These are phyloP conservation scores for Clarias pachynema DNA, from an alignment of 2,797 vertebrate genomes.

Conservation along the genomic window DNA sequence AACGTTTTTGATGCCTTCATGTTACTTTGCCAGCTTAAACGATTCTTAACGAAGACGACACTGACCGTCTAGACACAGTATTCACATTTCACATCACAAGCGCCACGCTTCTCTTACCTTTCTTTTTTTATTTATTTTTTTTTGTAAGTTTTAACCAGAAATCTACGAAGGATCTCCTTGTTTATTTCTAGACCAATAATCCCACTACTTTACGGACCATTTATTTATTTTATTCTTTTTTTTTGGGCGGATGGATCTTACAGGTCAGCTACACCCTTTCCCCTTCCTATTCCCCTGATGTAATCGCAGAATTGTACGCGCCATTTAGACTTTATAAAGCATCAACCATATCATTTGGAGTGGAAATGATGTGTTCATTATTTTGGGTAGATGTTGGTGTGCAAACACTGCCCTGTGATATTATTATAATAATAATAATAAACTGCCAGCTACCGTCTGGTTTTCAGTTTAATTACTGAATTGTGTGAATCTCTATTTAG, in stretches of 20 bases:
- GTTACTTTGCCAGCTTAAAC: constrained; percentile 14
- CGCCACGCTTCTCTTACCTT: constrained; percentile 5
- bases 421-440: background rate
- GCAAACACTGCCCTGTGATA: constrained; percentile 32
- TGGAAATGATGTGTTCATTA: constrained; percentile 22
- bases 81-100: constrained; percentile 31
- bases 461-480: constrained; percentile 37
- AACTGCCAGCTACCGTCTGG: constrained; percentile 23
- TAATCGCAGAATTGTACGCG: constrained; percentile 4
- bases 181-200: constrained; percentile 35
- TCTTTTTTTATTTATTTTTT: constrained; percentile 16
- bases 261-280: background rate
- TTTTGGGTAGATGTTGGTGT: constrained; percentile 20
- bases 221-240: constrained; percentile 28
- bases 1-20: constrained; percentile 29
- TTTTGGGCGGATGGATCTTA: background rate
- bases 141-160: background rate
- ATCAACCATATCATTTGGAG: constrained; percentile 22
- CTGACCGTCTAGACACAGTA: constrained; percentile 29
- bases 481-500: constrained; percentile 19
- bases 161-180: background rate
- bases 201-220: constrained; percentile 46
- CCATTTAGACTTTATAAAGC: constrained; percentile 18
- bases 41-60: constrained; percentile 14
- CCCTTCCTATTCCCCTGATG: background rate